Percentiles rank a stretch among this genome's conserved stretches.
These are phyloP conservation scores for Paramormyrops hopkinsi DNA, from an alignment of 2,797 vertebrate species.

Conservation along the genomic window DNA sequence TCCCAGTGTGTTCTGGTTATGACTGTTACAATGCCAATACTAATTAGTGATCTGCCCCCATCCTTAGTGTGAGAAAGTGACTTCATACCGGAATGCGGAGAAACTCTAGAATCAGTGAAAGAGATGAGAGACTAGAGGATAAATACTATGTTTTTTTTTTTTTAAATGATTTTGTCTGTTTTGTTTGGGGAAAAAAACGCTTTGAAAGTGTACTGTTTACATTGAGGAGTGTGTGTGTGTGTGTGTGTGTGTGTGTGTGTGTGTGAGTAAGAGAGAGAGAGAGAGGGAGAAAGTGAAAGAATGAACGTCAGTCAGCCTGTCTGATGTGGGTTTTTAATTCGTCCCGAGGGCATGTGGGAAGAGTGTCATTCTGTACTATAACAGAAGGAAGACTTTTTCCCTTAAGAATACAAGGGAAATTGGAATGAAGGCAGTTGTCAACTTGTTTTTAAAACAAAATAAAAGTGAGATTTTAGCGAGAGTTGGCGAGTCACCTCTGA, in stretches of 20 bases:
- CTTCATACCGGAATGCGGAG: not conserved
- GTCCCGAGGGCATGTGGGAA: not conserved
- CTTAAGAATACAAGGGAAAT: not conserved
- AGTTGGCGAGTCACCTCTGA: not conserved
- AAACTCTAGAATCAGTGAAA: not conserved
- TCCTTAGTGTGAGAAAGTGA: not conserved
- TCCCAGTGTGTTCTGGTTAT: not conserved
- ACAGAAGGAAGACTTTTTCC: not conserved
- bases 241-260: not conserved
- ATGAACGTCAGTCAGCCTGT: constrained; percentile 10
- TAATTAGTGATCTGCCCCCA: not conserved
- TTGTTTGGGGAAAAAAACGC: constrained; percentile 24
- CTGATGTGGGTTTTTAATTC: not conserved
- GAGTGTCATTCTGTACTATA: not conserved
- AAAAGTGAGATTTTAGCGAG: not conserved
- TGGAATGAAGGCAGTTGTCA: not conserved
- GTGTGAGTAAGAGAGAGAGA: not conserved
- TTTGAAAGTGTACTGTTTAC: constrained; percentile 71
- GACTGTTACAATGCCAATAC: not conserved
- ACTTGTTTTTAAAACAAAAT: not conserved
- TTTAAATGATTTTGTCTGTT: constrained; percentile 16
- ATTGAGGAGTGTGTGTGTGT: constrained; percentile 45
- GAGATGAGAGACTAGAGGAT: not conserved
- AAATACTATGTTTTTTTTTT: constrained; percentile 55
- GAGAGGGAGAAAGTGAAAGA: not conserved